Evolutionary conservation across 2,113 vertebrate species (phyloP).

Genomic region (Chlorocebus sabaeus): DNA sequence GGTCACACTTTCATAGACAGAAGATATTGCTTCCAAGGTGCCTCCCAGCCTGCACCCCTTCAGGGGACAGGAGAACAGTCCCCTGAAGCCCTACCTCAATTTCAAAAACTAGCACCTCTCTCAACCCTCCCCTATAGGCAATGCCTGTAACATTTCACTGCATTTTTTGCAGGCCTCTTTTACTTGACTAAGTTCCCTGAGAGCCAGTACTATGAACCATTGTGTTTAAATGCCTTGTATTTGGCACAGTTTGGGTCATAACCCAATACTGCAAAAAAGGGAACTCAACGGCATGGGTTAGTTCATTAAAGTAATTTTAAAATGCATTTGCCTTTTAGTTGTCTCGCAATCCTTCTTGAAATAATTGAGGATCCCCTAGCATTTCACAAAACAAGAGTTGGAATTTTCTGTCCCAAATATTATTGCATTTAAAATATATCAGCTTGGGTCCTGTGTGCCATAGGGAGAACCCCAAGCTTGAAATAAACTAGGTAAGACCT

Average conservation of each 20-base stretch:
- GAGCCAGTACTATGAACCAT: neutral
- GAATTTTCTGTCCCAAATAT: constrained; percentile 61
- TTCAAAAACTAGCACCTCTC: neutral
- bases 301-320: neutral
- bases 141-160: neutral
- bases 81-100: neutral
- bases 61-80: neutral
- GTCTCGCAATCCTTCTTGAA: neutral
- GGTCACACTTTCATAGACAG: neutral
- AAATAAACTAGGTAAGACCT: constrained; percentile 67
- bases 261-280: neutral
- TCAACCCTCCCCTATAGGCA: neutral
- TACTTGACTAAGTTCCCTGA: neutral
- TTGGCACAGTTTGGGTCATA: neutral
- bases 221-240: neutral
- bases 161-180: neutral
- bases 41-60: neutral
- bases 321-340: constrained; percentile 4
- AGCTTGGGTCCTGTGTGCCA: neutral
- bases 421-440: constrained; percentile 34
- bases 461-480: constrained; percentile 30
- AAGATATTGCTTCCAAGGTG: neutral
- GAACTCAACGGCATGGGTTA: neutral
- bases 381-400: constrained; percentile 1
- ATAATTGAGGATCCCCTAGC: neutral